Evolutionary conservation across 2,888 invertebrate genomes (phyloP), one percentile per base, ranked within the genome.

Genomic region (Listrodromus nycthemerus): DNA sequence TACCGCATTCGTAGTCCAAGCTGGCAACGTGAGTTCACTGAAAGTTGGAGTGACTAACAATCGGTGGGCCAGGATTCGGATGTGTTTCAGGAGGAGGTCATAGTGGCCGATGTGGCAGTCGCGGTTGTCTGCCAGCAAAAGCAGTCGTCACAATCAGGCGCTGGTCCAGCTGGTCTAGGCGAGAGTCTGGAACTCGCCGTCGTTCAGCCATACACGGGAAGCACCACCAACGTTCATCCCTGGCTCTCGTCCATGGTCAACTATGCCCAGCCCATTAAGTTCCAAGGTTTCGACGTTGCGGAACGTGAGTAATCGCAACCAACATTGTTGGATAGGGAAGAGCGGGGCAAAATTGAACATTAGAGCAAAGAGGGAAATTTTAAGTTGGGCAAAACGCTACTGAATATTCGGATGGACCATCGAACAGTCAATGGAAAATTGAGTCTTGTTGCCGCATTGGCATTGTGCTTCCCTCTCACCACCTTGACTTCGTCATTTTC

Each of bases 191-290:
- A 93, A 78, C 93, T 94, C 52, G 96, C 95, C 67, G 96, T 95
- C 0, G 95, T 95, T 0, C 95, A 96, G 0, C 97, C 97, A 83
- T 99, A 99, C 94, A 98, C 98, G 0, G 98, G 99, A 73, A 99
- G 99, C 88, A 99, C 99, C 75, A 99, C 99, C 85, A 99, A 99
- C 94, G 99, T 99, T 83, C 99, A 99, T 94, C 99, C 99, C 8
- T 98, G 98, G 96, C 96, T 99, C 37, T 99, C 99, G 75, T 98
- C 98, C 82, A 97, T 99, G 97, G 98, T 99, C 93, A 99, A 99
- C 95, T 99, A 99, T 95, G 99, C 99, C 76, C 99, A 99, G 94
- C 99, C 99, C 10, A 97, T 99, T 92, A 99, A 99, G 95, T 99
- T 99, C 95, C 97, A 97, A 93, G 97, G 98, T 87, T 99, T 99